A percentile compares a stretch with the other conserved stretches of the same genome.
Evolutionary conservation across 2,113 vertebrate genomes (phyloP).

Genomic region (Periophthalmus modestus): DNA sequence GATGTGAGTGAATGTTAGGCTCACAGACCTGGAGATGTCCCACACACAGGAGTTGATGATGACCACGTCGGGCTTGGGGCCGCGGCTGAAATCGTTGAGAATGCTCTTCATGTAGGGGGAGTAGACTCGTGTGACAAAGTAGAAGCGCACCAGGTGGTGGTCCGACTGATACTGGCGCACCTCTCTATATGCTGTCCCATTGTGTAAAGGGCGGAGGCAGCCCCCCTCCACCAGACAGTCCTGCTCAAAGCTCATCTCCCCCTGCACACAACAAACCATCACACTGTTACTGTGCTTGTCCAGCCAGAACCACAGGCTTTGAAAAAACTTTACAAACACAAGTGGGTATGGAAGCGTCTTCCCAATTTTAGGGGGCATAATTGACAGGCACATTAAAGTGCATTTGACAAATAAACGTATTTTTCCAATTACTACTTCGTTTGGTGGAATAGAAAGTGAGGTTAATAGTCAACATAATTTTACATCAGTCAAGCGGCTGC

Average conservation of each 20-base stretch:
- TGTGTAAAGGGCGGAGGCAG: constrained; percentile 51
- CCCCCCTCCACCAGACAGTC: constrained; percentile 84
- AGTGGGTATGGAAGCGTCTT: no score
- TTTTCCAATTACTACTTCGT: no score
- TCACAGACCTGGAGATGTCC: constrained; percentile 84
- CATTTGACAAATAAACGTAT: no score
- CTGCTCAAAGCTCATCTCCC: constrained; percentile 81
- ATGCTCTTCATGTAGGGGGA: constrained; percentile 80
- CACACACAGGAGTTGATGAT: constrained; percentile 87
- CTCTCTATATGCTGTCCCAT: constrained; percentile 78
- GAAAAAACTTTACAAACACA: no score
- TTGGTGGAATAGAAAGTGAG: no score
- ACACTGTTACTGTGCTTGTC: background rate
- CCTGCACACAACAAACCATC: constrained; percentile 44
- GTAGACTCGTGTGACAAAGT: constrained; percentile 83
- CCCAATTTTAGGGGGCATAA: no score
- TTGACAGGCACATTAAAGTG: no score
- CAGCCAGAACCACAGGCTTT: no score
- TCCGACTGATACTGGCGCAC: constrained; percentile 80
- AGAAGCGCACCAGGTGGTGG: constrained; percentile 85
- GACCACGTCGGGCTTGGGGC: constrained; percentile 80
- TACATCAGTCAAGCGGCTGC: no score
- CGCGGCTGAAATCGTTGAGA: constrained; percentile 75
- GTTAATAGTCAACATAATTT: no score
- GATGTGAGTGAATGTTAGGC: background rate